Conservation (phyloP, 2,888 invertebrate genomes). For the Allolobophora icterica region DNA sequence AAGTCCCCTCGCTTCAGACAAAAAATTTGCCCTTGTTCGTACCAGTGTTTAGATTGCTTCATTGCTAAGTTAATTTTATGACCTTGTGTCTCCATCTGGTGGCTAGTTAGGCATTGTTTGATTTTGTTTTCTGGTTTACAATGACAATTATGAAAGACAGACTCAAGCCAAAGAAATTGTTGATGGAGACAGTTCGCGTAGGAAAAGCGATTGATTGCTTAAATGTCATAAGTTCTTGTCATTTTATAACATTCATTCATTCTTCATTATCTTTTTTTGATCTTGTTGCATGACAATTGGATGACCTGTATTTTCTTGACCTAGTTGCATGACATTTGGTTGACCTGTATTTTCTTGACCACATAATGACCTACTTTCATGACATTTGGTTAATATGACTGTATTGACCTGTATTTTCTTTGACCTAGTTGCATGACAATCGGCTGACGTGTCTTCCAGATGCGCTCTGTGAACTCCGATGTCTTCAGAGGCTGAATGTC, state of each 20-base stretch:
- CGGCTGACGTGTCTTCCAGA: conserved; percentile 76
- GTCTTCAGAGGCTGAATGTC: conserved; percentile 63
- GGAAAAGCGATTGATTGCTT: too few species aligned
- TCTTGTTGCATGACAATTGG: conserved; percentile 75
- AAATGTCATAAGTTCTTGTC: too few species aligned
- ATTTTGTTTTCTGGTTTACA: background rate
- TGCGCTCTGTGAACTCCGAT: conserved; percentile 76
- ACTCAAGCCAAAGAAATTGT: too few species aligned
- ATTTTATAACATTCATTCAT: too few species aligned
- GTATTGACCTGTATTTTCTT: background rate
- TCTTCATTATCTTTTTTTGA: too few species aligned
- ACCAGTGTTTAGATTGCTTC: background rate
- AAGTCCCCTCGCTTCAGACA: background rate
- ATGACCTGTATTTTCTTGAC: conserved; percentile 69
- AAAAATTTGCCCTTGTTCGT: background rate
- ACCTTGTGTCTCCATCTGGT: background rate
- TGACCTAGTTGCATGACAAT: conserved; percentile 73
- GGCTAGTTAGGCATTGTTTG: background rate
- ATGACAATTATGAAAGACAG: too few species aligned
- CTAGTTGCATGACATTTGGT: too few species aligned
- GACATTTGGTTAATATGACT: conserved; percentile 65
- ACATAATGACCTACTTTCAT: conserved; percentile 60
- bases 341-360: too few species aligned
- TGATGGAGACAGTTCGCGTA: too few species aligned
- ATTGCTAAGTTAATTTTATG: background rate